Evolutionary conservation across 2,888 invertebrate species (phyloP), one percentile per base, ranked within the genome.

Genomic region (Pyrochroa serraticornis): DNA sequence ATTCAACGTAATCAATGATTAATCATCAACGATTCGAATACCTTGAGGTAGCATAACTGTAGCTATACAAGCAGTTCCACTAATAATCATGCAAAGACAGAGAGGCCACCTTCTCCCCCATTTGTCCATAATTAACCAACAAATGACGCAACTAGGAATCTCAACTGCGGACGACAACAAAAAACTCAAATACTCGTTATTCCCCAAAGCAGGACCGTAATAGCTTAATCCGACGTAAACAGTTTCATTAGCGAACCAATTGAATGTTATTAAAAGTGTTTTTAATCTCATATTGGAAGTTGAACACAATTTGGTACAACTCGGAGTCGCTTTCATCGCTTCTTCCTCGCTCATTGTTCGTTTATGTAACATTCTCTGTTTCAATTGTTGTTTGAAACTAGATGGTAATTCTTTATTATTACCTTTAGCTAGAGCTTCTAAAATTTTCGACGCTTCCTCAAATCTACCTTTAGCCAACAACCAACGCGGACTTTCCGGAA

Each of bases 401-500:
- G 84, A 82, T 0, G 93, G 93, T 55, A 93, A 78, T 64, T 89
- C 83, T 70, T 90, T 89, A 0, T 87, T 87, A 74, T 95, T 95
- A 0, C 90, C 83, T 71, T 82, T 84, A 1, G 95, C 95, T 69
- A 94, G 85, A 9, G 83, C 85, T 80, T 91, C 87, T 3, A 95
- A 77, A 61, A 94, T 88, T 60, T 84, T 84, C 56, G 90, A 86
- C 0, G 94, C 95, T 79, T 94, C 93, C 73, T 91, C 90, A 33
- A 92, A 82, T 58, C 88, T 84, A 8, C 92, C 92, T 70, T 71
- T 74, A 74, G 93, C 91, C 14, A 95, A 78, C n/a, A 95, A 81
- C 95, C 95, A 95, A 67, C 95, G 83, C 0, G 95, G 94, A 6
- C 94, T 95, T 80, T 95, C 95, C 0, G 95, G 95, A 71, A 95